These are phyloP conservation scores for Platycheirus rosarum DNA, from an alignment of 2,888 invertebrate genomes.

Conservation along the genomic window DNA sequence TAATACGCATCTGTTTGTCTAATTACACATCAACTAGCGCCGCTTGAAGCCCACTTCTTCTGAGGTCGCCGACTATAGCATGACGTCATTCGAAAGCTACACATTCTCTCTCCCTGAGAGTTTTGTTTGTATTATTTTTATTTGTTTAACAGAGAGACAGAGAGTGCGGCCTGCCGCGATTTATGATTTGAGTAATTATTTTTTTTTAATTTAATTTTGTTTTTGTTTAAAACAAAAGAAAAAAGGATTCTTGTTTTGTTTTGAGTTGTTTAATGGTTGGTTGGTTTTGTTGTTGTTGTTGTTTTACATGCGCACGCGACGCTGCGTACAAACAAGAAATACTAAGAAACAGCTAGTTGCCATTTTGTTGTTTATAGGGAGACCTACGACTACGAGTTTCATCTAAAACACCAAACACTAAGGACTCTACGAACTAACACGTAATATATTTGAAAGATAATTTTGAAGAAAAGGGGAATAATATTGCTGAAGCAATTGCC, in stretches of 20 bases:
- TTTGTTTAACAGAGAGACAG: constrained; percentile 42
- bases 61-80: constrained; percentile 50
- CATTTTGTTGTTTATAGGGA: constrained; percentile 44
- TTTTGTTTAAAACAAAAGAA: constrained; percentile 43
- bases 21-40: constrained; percentile 63
- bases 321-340: constrained; percentile 64
- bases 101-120: constrained; percentile 39
- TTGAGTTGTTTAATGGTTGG: constrained; percentile 53
- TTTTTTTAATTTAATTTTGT: constrained; percentile 30
- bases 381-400: constrained; percentile 71
- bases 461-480: constrained; percentile 76
- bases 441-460: constrained; percentile 80
- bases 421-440: constrained; percentile 81
- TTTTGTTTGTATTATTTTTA: constrained; percentile 1
- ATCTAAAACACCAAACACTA: constrained; percentile 82
- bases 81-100: constrained; percentile 49
- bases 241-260: constrained; percentile 54
- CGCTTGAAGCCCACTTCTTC: constrained; percentile 52
- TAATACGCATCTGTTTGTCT: constrained; percentile 69
- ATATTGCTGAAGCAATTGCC: constrained; percentile 70
- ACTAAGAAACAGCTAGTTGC: constrained; percentile 68
- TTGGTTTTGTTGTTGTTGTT: constrained; percentile 43
- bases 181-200: constrained; percentile 62
- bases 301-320: constrained; percentile 51
- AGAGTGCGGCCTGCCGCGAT: constrained; percentile 55